phyloP scores from a whole-genome alignment of 2,797 vertebrate species.

The Gadopsis bispinosus region DNA sequence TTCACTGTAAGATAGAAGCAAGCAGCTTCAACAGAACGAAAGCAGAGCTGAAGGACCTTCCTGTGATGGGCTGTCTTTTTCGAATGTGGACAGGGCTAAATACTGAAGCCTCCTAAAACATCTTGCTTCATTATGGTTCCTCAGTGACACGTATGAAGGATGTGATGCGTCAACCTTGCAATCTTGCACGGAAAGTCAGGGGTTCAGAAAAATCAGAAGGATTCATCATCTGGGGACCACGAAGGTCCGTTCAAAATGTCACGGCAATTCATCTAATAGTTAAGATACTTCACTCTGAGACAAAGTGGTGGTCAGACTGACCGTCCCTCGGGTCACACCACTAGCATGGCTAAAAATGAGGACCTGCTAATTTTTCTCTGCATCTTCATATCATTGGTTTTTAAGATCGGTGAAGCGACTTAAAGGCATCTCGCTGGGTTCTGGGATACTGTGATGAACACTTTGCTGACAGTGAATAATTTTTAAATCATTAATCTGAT shows the following conservation, averaged over 20 bases:
- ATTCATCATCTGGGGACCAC: neutral
- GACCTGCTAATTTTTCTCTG: neutral
- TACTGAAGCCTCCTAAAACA: neutral
- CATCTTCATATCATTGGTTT: neutral
- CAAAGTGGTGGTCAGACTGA: neutral
- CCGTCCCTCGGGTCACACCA: neutral
- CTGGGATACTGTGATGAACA: neutral
- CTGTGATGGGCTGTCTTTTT: neutral
- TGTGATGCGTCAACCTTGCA: neutral
- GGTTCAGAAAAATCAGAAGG: neutral
- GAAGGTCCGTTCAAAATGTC: neutral
- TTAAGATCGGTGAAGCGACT: neutral
- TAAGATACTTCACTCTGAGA: neutral
- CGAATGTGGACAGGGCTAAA: neutral
- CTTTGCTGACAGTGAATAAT: slow-evolving; percentile 1
- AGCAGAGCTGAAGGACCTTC: neutral
- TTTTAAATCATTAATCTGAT: slow-evolving; percentile 20
- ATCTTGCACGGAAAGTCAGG: too few species aligned
- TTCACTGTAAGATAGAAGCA: neutral
- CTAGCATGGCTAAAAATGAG: too few species aligned
- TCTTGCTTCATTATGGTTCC: neutral
- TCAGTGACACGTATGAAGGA: neutral
- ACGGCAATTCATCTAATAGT: neutral
- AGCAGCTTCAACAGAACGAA: neutral
- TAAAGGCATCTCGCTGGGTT: slow-evolving; percentile 3